phyloP scores from a whole-genome alignment of 2,888 invertebrate species.

The Atethmia centrago region DNA sequence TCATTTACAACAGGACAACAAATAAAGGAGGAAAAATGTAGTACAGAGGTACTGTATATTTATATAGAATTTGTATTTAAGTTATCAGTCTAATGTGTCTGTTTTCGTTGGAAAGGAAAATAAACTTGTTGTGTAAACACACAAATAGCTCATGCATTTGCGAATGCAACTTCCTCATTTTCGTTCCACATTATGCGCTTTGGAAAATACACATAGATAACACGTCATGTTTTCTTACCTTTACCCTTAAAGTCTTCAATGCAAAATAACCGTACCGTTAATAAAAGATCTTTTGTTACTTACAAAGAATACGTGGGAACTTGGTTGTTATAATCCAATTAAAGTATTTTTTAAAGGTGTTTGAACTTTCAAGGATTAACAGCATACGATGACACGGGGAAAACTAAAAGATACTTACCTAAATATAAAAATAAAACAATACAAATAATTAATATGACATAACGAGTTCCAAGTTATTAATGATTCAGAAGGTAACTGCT shows the following conservation, averaged over 20 bases:
- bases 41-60: neutral
- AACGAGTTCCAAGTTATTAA: constrained; percentile 22
- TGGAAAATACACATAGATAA: constrained; percentile 27
- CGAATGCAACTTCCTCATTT: constrained; percentile 16
- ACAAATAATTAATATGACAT: constrained; percentile 33
- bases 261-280: neutral
- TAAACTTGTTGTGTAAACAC: neutral
- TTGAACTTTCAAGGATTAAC: constrained; percentile 50
- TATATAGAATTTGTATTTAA: neutral
- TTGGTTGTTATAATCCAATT: neutral
- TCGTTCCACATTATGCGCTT: constrained; percentile 1
- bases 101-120: neutral
- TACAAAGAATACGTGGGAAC: constrained; percentile 35
- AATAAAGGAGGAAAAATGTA: too few relatives aligned
- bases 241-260: constrained; percentile 8
- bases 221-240: neutral
- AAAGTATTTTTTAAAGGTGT: constrained; percentile 41
- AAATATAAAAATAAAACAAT: constrained; percentile 18
- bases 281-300: constrained; percentile 11
- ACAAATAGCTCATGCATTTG: neutral
- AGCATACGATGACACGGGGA: constrained; percentile 13
- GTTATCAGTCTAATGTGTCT: neutral
- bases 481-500: constrained; percentile 40
- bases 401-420: neutral
- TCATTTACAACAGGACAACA: neutral